Base-by-base conservation (phyloP, 2,888 invertebrate species). In the Stenurella melanura region DNA sequence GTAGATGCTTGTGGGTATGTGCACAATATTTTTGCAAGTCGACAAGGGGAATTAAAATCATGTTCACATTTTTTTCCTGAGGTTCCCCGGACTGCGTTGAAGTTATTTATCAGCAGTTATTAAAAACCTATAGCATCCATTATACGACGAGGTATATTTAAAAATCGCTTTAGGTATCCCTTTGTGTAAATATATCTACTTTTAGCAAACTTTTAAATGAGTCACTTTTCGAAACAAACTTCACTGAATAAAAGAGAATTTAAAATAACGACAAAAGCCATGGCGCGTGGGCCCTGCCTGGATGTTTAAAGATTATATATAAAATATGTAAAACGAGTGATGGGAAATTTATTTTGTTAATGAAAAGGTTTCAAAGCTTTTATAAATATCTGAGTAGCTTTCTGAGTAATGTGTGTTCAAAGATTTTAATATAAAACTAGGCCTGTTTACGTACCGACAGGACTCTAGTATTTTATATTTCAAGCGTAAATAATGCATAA, bases 121-220 rank as follows among this genome's bases (percentile, higher is more conserved):
- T 72, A 72, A 72, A 54, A 63, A 72, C 58, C 72, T 61, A 63
- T 72, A 50, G 58, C 68, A 77, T 77, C 78, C 80, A 78, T 80
- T 77, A 80, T 76, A 60, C 72, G 66, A 56, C 42, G 66, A 58
- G 68, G 69, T 60, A 75, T 80, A 78, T 80, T 78, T 75, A 72
- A 72, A 78, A 77, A 80, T 80, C 77, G 78, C 72, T 76, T 78
- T 66, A 75, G 75, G 75, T 75, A 73, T 78, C 78, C 83, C 81
- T 80, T 81, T 81, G 80, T 81, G 80, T 76, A 81, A 82, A 82
- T 80, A 80, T 79, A 77, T 74, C 77, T 80, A 76, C 78, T 80
- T 75, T 68, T 77, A 66, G 79, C 81, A 77, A 80, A 82, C 78
- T 80, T 81, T 78, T 79, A 78, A 80, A 80, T 81, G 79, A 82